Percentiles rank a stretch among this genome's conserved stretches.
Evolutionary conservation across 2,888 invertebrate genomes (phyloP).

Genomic region (Kryphioiulus occultus): DNA sequence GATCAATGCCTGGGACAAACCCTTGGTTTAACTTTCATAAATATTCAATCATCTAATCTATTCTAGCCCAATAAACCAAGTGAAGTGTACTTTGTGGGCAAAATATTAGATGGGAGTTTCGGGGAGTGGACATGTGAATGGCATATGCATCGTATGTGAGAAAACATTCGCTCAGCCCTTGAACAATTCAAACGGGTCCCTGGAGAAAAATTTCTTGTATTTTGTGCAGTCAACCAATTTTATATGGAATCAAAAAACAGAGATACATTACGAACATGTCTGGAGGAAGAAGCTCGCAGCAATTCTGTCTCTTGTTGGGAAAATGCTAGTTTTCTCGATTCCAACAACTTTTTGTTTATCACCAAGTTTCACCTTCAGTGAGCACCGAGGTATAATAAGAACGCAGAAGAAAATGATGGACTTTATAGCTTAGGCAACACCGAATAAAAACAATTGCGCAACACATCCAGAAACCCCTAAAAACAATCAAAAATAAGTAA

Average conservation of each 20-base stretch:
- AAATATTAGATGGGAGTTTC: not conserved
- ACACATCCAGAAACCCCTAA: not conserved
- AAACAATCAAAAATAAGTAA: not conserved
- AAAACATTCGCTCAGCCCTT: not conserved
- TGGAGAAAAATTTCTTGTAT: not conserved
- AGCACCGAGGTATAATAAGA: not conserved
- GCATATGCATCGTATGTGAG: not conserved
- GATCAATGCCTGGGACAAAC: not conserved
- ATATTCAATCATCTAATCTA: slow-evolving; percentile 32
- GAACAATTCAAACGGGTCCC: slow-evolving; percentile 36
- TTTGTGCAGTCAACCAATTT: slow-evolving; percentile 32
- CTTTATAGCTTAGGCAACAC: not conserved
- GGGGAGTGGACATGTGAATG: not conserved
- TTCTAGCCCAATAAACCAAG: not conserved
- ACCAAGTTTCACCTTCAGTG: slow-evolving; percentile 14
- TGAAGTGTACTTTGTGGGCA: not conserved
- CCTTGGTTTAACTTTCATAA: slow-evolving; percentile 6
- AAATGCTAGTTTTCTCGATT: not conserved
- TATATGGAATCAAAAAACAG: slow-evolving; percentile 15
- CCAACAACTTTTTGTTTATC: slow-evolving; percentile 30
- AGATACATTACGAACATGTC: slow-evolving; percentile 29
- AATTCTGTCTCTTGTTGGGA: not conserved
- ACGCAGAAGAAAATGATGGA: not conserved
- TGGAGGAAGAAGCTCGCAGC: not conserved
- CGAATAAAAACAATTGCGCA: not conserved